These are phyloP conservation scores for Ispidina picta DNA, from an alignment of 2,797 vertebrate genomes.

Conservation along the genomic window DNA sequence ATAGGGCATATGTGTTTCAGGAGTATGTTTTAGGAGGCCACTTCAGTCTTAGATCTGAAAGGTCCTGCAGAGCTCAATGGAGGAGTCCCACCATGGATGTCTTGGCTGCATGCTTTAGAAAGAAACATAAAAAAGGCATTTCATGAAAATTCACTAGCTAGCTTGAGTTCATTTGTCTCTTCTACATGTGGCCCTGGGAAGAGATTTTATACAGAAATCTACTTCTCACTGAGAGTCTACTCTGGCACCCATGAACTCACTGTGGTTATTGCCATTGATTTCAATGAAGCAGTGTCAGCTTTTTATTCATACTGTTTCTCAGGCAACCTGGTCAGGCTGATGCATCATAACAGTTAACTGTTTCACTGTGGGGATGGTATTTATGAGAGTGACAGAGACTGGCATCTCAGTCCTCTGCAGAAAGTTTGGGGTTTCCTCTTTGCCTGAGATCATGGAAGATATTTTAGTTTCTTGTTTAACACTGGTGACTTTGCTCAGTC, in stretches of 20 bases:
- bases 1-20: not conserved
- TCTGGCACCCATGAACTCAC: not conserved
- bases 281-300: not conserved
- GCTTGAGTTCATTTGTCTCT: not conserved
- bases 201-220: not conserved
- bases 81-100: not conserved
- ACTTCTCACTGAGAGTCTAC: not conserved
- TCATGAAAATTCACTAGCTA: not conserved
- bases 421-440: not conserved
- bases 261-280: not conserved
- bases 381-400: not conserved
- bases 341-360: not conserved
- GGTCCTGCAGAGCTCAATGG: not conserved
- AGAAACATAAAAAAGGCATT: not conserved
- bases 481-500: not conserved
- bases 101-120: not conserved
- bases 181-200: not conserved
- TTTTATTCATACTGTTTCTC: not conserved
- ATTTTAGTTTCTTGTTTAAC: not conserved
- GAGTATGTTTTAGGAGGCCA: not conserved
- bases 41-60: not conserved
- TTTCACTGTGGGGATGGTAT: not conserved
- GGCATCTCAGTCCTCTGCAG: not conserved
- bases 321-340: not conserved
- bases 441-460: not conserved